Evolutionary conservation across 1,140 invertebrate species (phyloP), one percentile per base, ranked within the genome.

Genomic region (Drosophila mayri): DNA sequence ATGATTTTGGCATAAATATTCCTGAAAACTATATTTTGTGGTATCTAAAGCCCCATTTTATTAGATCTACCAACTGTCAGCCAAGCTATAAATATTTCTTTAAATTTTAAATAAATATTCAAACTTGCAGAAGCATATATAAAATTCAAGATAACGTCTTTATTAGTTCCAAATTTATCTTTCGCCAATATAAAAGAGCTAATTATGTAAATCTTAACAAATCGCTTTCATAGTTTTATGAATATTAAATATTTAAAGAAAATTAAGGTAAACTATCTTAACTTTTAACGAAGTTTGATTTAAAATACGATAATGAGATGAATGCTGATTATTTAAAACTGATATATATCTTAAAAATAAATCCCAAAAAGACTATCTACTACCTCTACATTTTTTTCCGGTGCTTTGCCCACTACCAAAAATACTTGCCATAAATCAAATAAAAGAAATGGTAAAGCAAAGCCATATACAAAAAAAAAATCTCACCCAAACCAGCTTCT

Each of bases 401-500:
- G 50, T 35, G 18, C 14, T 35, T 20, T 35, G 35, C 10, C 10
- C 28, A 32, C 28, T 30, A 30, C 22, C 22, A 12, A 50, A 52
- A 52, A 52, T 32, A 52, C 16, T 52, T 14, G 4, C 4, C 50
- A 54, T 54, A 16, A 54, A 37, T 54, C 32, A 54, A 35, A 35
- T 10, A 44, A 4, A 18, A 59, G 8, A 22, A 41, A 43, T n/a
- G 52, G 3, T 4, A 14, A 35, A 14, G 7, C 18, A 20, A 37
- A 37, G 18, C 9, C 16, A 6, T 16, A 4, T n/a, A 40, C 16
- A 20, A 20, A 11, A 20, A 20, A 25, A 66, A 37, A 61, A 40
- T 47, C 57, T 35, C 40, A 46, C 12, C 30, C 14, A 37, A 41
- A 52, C 66, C 68, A 46, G 49, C 64, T 41, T 25, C 14, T 22